Percentiles rank a stretch among this genome's conserved stretches.
Evolutionary conservation across 1,140 invertebrate species (phyloP).

Genomic region (Campoletis sonorensis): DNA sequence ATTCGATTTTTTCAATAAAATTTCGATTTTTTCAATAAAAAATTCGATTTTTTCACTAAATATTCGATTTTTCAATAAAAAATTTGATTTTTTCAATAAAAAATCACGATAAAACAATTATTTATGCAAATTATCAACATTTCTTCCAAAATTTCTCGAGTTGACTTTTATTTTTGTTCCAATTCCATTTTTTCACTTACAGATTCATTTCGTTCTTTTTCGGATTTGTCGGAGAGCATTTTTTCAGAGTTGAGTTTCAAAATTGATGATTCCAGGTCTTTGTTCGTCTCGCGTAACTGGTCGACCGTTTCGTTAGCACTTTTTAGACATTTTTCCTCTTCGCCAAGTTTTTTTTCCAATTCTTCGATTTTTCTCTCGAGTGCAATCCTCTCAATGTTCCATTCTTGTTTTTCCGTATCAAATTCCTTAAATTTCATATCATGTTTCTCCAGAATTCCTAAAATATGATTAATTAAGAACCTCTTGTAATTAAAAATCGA

Average conservation of each 20-base stretch:
- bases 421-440: conserved; percentile 45
- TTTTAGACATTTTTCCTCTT: conserved; percentile 27
- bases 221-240: not conserved
- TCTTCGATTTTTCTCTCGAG: conserved; percentile 53
- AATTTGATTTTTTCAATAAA: no score
- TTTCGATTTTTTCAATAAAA: no score
- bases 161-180: no score
- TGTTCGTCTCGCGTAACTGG: conserved; percentile 51
- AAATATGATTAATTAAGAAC: conserved; percentile 49
- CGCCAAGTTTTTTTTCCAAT: conserved; percentile 51
- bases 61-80: no score
- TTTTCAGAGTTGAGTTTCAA: conserved; percentile 41
- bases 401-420: conserved; percentile 46
- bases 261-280: conserved; percentile 55
- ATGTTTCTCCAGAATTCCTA: conserved; percentile 50
- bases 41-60: no score
- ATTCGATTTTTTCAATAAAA: no score
- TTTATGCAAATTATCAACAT: no score
- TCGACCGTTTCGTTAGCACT: not conserved
- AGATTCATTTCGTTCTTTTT: not conserved
- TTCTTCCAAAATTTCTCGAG: no score
- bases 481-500: not conserved
- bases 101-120: no score
- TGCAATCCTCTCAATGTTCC: conserved; percentile 38
- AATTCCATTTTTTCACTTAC: not conserved